Base-by-base conservation (phyloP, 2,797 vertebrate genomes). In the Phoebastria nigripes region DNA sequence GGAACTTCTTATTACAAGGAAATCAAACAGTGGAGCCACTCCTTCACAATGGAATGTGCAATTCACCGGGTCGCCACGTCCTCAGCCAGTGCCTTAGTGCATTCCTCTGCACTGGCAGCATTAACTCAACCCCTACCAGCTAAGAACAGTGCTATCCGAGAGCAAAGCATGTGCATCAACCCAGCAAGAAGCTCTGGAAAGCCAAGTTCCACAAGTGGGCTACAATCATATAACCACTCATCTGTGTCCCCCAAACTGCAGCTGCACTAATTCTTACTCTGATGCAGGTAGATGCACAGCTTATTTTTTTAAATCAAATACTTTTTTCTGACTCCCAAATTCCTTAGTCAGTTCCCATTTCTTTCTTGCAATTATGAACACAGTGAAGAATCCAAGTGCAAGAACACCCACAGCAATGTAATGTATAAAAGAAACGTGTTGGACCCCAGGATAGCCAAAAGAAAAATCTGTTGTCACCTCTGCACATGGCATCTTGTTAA, bases 361-460 rank as follows among this genome's bases (percentile, higher is more conserved):
- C 54, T 72, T 72, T 87, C 61, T 80, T 13, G 2, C 20, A 63
- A 3, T 52, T 80, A 49, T 2, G 5, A 90, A 15, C 56, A 37
- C 52, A 39, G 69, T 21, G 63, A 82, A 71, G 41, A 84, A 46
- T 55, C 54, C 46, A 63, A 67, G 37, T 2, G 18, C 59, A 71
- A 76, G 59, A 69, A 35, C 28, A 56, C 9, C 22, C 63, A 9
- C 61, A 55, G 44, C 62, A 77, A 29, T 22, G 11, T 42, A 25
- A 39, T 8, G 24, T 51, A 3, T 10, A 28, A n/a, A 1, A n/a
- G n/a, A 52, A 93, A 67, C 11, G 31, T 4, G 0, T 0, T 25
- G 41, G 66, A 58, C 22, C 21, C 61, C 44, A 70, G 49, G 31
- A 33, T 0, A 63, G 17, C 39, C 55, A 51, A 46, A 47, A 79